A percentile compares a stretch with the other conserved stretches of the same genome.
phyloP scores from a whole-genome alignment of 2,113 vertebrate genomes.

The Xiphias gladius region DNA sequence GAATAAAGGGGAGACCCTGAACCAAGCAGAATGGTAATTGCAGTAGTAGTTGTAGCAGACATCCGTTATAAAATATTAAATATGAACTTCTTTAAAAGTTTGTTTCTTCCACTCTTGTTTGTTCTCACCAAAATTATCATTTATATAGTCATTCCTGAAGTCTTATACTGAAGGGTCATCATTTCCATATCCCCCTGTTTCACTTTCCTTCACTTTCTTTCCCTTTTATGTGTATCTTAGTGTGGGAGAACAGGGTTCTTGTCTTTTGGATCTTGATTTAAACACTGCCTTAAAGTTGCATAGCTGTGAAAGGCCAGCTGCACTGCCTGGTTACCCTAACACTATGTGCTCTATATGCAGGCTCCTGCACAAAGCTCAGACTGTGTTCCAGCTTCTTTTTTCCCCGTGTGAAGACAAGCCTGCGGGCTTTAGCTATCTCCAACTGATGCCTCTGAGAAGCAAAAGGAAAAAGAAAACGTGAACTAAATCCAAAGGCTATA shows the following conservation, averaged over 20 bases:
- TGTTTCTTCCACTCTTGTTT: not conserved
- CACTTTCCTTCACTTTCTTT: slow-evolving; percentile 36
- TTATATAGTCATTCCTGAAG: not conserved
- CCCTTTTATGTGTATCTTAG: slow-evolving; percentile 37
- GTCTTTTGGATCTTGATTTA: slow-evolving; percentile 80
- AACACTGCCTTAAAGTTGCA: slow-evolving; percentile 80
- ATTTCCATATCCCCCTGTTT: slow-evolving; percentile 47
- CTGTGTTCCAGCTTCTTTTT: slow-evolving; percentile 74
- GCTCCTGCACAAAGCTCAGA: slow-evolving; percentile 75
- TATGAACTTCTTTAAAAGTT: slow-evolving; percentile 15
- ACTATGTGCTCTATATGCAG: slow-evolving; percentile 84
- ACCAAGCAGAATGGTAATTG: slow-evolving; percentile 10
- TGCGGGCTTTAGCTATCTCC: slow-evolving; percentile 53
- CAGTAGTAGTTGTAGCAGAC: slow-evolving; percentile 9
- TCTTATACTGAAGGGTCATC: slow-evolving; percentile 16
- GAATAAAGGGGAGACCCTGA: not conserved
- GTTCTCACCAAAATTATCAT: slow-evolving; percentile 5
- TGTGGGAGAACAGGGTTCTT: slow-evolving; percentile 67
- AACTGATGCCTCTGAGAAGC: slow-evolving; percentile 57
- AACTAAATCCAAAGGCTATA: slow-evolving; percentile 60
- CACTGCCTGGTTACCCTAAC: slow-evolving; percentile 82
- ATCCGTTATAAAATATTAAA: slow-evolving; percentile 20
- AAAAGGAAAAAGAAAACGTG: slow-evolving; percentile 61
- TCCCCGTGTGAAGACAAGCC: slow-evolving; percentile 57
- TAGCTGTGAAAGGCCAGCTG: slow-evolving; percentile 82